These are phyloP conservation scores for Colinus virginianus DNA, from an alignment of 2,113 vertebrate species.

Conservation along the genomic window DNA sequence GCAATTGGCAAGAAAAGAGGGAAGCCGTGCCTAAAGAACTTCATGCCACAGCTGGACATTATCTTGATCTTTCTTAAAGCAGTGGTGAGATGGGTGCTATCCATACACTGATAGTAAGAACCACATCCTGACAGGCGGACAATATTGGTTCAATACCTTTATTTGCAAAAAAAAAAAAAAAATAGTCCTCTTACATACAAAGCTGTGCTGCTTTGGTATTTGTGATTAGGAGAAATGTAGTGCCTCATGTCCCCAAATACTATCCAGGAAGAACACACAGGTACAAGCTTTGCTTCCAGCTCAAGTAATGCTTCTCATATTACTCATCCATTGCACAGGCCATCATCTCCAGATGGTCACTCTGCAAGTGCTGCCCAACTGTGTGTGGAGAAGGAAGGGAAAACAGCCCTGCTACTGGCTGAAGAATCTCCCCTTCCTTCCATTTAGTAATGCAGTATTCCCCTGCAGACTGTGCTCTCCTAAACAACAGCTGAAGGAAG, in stretches of 20 bases:
- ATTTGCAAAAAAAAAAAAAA: slow-evolving; percentile 46
- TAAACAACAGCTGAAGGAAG: neutral
- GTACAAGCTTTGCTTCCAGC: slow-evolving; percentile 1
- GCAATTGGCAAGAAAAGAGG: neutral
- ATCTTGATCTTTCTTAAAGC: slow-evolving; percentile 16
- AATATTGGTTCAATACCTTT: slow-evolving; percentile 5
- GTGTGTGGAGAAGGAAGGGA: neutral
- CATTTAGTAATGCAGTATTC: neutral
- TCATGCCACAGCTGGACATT: neutral
- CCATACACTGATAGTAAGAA: neutral
- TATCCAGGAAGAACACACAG: neutral
- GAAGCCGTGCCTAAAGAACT: neutral
- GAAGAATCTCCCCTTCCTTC: neutral
- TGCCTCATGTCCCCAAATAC: neutral
- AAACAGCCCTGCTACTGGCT: neutral
- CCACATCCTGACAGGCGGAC: neutral
- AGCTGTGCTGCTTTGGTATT: neutral
- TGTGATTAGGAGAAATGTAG: neutral
- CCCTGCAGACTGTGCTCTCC: fast-evolving
- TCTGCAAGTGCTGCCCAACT: neutral
- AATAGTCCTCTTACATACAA: slow-evolving; percentile 6
- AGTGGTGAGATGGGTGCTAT: neutral
- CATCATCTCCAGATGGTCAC: neutral
- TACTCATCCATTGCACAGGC: neutral
- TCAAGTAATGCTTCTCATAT: neutral